A percentile compares a stretch with the other conserved stretches of the same genome.
phyloP scores from a whole-genome alignment of 2,113 vertebrate genomes.

The Pomatostomus ruficeps region DNA sequence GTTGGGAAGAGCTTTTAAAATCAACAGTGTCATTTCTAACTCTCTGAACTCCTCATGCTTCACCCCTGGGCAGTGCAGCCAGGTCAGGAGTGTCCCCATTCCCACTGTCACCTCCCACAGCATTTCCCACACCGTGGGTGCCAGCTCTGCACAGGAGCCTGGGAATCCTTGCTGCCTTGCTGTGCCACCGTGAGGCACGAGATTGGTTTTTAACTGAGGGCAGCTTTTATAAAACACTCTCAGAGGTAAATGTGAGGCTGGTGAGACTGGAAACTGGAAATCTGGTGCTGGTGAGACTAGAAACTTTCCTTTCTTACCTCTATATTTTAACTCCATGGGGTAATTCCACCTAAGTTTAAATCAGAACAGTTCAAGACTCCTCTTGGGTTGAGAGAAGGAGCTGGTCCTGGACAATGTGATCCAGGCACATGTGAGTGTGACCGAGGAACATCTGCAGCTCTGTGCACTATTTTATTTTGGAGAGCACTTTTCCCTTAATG shows the following conservation, averaged over 20 bases:
- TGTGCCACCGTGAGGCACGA: not conserved
- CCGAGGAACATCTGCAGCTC: not conserved
- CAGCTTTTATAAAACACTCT: not conserved
- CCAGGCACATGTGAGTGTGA: not conserved
- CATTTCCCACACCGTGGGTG: not conserved
- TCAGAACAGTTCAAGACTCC: not conserved
- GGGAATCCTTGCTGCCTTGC: not conserved
- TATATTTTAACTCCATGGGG: not conserved
- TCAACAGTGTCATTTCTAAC: fast-evolving
- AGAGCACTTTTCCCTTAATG: not conserved
- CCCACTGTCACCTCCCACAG: not conserved
- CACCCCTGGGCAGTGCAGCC: not conserved
- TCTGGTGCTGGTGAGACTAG: not conserved
- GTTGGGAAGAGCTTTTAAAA: not conserved
- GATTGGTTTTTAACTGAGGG: not conserved
- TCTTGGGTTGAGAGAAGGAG: not conserved
- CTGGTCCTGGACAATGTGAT: not conserved
- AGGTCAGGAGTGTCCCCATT: not conserved
- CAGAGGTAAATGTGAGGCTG: not conserved
- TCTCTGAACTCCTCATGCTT: not conserved
- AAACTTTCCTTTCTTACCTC: not conserved
- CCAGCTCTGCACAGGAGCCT: not conserved
- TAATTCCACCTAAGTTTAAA: not conserved
- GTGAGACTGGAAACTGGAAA: too few species aligned
- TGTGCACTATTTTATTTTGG: not conserved